Conservation (phyloP, 2,888 invertebrate genomes). For the Pristionchus entomophagus region DNA sequence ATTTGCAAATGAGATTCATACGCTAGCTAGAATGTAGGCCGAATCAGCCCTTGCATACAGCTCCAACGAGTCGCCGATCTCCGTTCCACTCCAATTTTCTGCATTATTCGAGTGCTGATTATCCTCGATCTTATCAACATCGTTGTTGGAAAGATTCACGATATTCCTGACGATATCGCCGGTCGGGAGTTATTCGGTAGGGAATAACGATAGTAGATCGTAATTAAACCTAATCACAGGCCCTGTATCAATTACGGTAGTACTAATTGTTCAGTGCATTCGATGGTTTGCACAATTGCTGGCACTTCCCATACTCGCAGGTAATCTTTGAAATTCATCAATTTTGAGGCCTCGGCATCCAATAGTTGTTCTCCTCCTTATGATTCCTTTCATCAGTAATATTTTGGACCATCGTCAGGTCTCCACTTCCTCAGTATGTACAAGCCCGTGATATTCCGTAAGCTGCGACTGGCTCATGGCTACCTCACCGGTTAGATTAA, state of each 20-base stretch:
- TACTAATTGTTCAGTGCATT: constrained; percentile 34
- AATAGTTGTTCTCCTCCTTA: too few relatives aligned
- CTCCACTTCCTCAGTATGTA: constrained; percentile 34
- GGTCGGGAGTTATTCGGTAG: neutral
- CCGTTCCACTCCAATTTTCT: neutral
- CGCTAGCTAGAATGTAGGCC: neutral
- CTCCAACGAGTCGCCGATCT: constrained; percentile 19
- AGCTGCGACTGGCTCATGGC: neutral
- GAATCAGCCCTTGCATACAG: neutral
- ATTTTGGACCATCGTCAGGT: too few relatives aligned
- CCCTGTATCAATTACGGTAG: neutral
- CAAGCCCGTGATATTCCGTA: neutral
- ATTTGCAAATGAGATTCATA: too few relatives aligned
- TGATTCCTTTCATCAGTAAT: too few relatives aligned
- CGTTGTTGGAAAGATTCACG: neutral
- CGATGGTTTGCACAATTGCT: constrained; percentile 41
- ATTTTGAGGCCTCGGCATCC: too few relatives aligned
- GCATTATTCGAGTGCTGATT: constrained; percentile 31
- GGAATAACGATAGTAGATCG: neutral
- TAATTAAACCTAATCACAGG: neutral
- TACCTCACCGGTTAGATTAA: neutral
- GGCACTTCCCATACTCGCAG: constrained; percentile 12
- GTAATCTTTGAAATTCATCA: too few relatives aligned
- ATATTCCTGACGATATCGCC: constrained; percentile 6
- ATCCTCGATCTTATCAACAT: constrained; percentile 2